These are phyloP conservation scores for Phalanger gymnotis DNA, from an alignment of 2,797 vertebrate genomes.

Conservation along the genomic window DNA sequence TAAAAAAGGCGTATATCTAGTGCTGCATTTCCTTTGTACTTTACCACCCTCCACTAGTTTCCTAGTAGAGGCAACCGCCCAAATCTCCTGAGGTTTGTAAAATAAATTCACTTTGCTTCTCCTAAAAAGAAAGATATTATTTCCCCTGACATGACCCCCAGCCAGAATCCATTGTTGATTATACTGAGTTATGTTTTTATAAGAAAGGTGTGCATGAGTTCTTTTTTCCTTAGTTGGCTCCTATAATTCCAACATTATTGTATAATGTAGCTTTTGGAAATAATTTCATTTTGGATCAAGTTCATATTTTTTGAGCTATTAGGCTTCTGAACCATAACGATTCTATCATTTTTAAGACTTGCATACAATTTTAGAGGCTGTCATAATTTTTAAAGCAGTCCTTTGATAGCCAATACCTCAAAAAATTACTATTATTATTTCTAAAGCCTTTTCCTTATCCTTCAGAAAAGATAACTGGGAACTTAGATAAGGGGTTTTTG, in stretches of 20 bases:
- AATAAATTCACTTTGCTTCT: no score
- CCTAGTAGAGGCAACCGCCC: no score
- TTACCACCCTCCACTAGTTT: no score
- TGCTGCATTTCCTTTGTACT: no score
- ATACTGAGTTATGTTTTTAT: background rate
- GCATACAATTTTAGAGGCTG: constrained; percentile 49
- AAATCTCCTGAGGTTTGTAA: no score
- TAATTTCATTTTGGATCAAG: constrained; percentile 70
- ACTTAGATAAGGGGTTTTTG: constrained; percentile 37
- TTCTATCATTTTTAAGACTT: constrained; percentile 42
- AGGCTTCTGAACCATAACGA: constrained; percentile 66
- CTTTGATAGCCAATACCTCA: constrained; percentile 47
- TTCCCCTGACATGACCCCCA: background rate
- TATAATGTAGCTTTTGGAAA: constrained; percentile 70
- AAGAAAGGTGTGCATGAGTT: background rate
- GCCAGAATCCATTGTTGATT: constrained; percentile 4
- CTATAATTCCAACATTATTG: constrained; percentile 49
- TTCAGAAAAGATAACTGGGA: constrained; percentile 30
- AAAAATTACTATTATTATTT: constrained; percentile 37
- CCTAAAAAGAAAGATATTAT: no score
- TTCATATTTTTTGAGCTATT: constrained; percentile 69
- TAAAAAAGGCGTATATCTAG: no score
- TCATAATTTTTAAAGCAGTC: constrained; percentile 48
- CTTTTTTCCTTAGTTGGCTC: constrained; percentile 48
- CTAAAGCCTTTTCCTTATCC: constrained; percentile 24